Conservation (phyloP, 2,797 vertebrate genomes). For the Coccyzus lansbergi region DNA sequence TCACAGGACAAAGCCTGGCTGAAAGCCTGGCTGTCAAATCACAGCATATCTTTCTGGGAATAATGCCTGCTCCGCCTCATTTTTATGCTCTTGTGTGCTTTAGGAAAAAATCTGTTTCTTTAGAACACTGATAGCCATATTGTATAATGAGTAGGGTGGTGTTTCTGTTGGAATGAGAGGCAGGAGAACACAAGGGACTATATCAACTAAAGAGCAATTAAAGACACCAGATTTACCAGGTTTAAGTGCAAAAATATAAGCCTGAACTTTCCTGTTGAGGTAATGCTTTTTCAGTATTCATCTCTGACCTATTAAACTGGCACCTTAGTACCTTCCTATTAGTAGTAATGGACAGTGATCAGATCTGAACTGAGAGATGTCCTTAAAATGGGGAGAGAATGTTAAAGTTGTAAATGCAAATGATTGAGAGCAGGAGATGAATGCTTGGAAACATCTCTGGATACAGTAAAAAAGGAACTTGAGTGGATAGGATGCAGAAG, state of each 20-base stretch:
- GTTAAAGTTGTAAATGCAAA: neutral
- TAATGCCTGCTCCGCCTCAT: neutral
- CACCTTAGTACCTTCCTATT: neutral
- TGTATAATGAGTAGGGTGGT: neutral
- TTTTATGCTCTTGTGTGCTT: neutral
- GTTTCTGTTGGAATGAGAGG: neutral
- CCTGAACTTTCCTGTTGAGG: neutral
- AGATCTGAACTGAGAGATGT: neutral
- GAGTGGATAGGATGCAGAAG: neutral
- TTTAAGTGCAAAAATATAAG: neutral
- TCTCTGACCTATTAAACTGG: neutral
- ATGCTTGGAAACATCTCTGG: neutral
- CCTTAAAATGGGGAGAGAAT: neutral
- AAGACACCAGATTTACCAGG: neutral
- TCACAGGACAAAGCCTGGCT: fast-evolving
- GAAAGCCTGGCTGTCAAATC: neutral
- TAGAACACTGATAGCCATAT: neutral
- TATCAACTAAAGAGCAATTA: neutral
- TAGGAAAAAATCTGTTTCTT: neutral
- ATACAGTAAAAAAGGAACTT: neutral
- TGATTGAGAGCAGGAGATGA: neutral
- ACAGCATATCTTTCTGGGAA: neutral
- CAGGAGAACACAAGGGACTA: neutral
- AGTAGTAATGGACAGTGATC: neutral
- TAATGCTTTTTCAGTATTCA: neutral